phyloP scores from a whole-genome alignment of 2,888 invertebrate species.

The Augiades crinisus region DNA sequence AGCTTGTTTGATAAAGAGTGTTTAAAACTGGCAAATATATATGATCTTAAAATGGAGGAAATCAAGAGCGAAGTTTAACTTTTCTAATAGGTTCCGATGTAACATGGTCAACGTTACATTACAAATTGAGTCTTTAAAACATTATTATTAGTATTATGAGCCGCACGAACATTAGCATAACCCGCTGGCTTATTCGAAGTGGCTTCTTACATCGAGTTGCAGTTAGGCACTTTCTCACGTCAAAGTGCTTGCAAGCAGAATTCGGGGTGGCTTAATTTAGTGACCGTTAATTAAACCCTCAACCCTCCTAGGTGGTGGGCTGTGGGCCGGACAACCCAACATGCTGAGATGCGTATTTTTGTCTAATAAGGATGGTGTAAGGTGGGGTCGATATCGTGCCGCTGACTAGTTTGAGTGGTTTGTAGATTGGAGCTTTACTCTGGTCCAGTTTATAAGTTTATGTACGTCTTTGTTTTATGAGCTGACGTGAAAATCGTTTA shows the following conservation, averaged over 20 bases:
- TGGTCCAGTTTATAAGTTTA: neutral
- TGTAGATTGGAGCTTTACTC: neutral
- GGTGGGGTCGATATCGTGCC: neutral
- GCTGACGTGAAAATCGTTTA: neutral
- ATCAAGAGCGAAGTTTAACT: too few species aligned
- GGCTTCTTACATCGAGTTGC: conserved; percentile 21
- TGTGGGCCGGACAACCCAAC: conserved; percentile 44
- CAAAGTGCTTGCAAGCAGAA: conserved; percentile 22
- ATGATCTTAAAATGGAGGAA: too few species aligned
- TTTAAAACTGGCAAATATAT: too few species aligned
- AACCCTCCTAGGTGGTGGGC: conserved; percentile 28
- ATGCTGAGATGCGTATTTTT: conserved; percentile 67
- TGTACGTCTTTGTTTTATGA: neutral
- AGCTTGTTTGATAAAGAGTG: too few species aligned
- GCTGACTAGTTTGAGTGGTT: neutral
- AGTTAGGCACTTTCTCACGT: conserved; percentile 20
- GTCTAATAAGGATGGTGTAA: conserved; percentile 43
- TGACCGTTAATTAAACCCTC: conserved; percentile 40
- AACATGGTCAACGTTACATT: too few species aligned
- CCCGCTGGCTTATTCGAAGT: conserved; percentile 5
- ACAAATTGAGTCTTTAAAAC: too few species aligned
- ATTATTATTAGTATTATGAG: neutral
- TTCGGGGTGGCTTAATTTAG: conserved; percentile 36
- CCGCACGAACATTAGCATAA: conserved; percentile 13
- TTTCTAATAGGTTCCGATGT: too few species aligned